Evolutionary conservation across 2,797 vertebrate species (phyloP), one percentile per base, ranked within the genome.

Genomic region (Pelochelys cantorii): DNA sequence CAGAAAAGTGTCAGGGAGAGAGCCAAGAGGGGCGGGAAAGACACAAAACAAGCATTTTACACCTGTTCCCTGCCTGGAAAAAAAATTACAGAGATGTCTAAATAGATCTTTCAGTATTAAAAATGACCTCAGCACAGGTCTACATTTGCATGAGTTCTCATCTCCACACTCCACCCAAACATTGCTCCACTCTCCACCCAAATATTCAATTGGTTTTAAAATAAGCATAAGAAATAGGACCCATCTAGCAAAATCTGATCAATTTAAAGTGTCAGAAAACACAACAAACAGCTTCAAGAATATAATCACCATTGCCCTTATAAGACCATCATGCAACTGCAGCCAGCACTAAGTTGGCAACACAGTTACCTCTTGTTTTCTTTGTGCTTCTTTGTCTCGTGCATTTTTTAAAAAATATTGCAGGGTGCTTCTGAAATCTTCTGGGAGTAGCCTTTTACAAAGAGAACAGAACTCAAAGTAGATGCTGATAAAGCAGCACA

Each of bases 401-500:
- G 1, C 57, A 54, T 90, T 88, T 82, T 68, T 93, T 56, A 53
- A 83, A 92, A 48, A 92, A 75, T 84, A 90, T 87, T 85, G n/a
- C 81, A 79, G 83, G 85, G 60, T 83, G 88, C 48, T 92, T 87
- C 68, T 87, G 84, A 83, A 93, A 65, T 81, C 54, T 90, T 94
- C 79, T 88, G 12, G 60, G 48, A 1, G 0, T 79, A 83, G 90
- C 95, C 96, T 96, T 93, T 90, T 92, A 92, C 75, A 68, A 81
- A 5, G 0, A 68, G 94, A 95, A 85, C 68, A 92, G 83, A 96
- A 88, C 91, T 92, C 87, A 54, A 89, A 93, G 85, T 75, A 94
- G 93, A 94, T 94, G 91, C 87, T 83, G 86, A 95, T 86, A 57
- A 92, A 92, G 71, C 75, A 83, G 53, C 87, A 83, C 18, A 85